These are phyloP conservation scores for Pyralis farinalis DNA, from an alignment of 2,888 invertebrate species.

Conservation along the genomic window DNA sequence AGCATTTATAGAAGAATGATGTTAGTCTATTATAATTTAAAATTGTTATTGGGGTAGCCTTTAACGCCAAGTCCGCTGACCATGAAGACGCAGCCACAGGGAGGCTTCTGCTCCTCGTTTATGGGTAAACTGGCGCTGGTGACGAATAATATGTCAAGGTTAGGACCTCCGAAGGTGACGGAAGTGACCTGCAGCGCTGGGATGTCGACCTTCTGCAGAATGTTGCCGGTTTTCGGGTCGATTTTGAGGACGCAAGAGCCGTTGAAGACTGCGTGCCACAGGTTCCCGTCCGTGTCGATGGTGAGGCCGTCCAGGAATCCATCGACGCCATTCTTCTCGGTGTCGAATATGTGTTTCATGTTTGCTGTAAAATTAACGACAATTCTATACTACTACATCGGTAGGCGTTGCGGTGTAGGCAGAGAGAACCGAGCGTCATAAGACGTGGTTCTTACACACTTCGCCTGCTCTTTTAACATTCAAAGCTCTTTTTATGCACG, in stretches of 20 bases:
- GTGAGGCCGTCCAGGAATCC: conserved; percentile 86
- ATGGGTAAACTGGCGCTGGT: conserved; percentile 74
- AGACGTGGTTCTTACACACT: no score
- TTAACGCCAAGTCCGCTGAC: conserved; percentile 82
- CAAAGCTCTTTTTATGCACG: no score
- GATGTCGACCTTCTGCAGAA: conserved; percentile 77
- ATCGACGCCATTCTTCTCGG: conserved; percentile 56
- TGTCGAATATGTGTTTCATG: conserved; percentile 81
- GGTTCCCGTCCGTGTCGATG: conserved; percentile 87
- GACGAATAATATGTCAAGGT: conserved; percentile 85
- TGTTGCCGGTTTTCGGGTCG: conserved; percentile 74
- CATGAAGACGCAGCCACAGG: conserved; percentile 82
- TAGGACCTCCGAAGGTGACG: conserved; percentile 86
- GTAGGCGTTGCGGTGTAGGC: no score
- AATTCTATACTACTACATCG: no score
- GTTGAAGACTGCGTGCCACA: conserved; percentile 88
- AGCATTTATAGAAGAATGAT: no score
- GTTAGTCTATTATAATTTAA: conserved; percentile 38
- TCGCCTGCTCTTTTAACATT: no score
- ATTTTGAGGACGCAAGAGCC: conserved; percentile 81
- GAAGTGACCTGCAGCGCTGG: conserved; percentile 85
- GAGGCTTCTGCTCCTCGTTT: conserved; percentile 52
- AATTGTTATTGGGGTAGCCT: conserved; percentile 63
- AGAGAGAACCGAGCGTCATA: no score
- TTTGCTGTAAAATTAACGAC: conserved; percentile 79